phyloP scores from a whole-genome alignment of 1,140 invertebrate genomes.

The Drosophila ironensis region DNA sequence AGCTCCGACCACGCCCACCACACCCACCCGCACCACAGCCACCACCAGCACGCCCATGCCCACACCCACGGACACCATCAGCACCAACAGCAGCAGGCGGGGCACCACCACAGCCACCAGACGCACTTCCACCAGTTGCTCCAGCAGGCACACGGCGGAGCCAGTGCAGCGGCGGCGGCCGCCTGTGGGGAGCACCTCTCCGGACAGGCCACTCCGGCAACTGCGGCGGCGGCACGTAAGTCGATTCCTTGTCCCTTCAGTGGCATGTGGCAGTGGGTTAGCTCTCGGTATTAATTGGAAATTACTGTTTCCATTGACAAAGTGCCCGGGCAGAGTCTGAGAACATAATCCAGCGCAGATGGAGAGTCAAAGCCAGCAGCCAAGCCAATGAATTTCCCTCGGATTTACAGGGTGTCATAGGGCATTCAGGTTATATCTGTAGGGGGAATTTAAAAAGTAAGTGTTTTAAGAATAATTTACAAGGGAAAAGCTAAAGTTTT shows the following conservation, averaged over 20 bases:
- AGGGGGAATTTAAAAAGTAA: background rate
- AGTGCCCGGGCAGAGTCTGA: conserved; percentile 1
- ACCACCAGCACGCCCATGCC: conserved; percentile 49
- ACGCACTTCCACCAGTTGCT: conserved; percentile 67
- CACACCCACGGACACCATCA: conserved; percentile 28
- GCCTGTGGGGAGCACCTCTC: conserved; percentile 66
- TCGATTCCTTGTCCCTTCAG: conserved; percentile 11
- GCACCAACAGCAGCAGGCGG: conserved; percentile 27
- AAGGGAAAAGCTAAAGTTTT: no score
- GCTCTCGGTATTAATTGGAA: conserved; percentile 25
- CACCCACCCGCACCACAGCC: conserved; percentile 35
- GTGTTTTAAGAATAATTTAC: no score
- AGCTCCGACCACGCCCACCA: conserved; percentile 31
- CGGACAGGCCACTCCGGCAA: conserved; percentile 60
- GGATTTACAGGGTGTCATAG: background rate
- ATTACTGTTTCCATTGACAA: conserved; percentile 21
- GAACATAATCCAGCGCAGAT: conserved; percentile 20
- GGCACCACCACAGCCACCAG: conserved; percentile 58
- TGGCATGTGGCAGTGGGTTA: conserved; percentile 15
- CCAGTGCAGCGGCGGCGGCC: conserved; percentile 43
- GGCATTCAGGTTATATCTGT: no score
- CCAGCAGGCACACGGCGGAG: conserved; percentile 62
- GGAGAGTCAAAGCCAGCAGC: background rate
- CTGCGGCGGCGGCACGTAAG: conserved; percentile 70
- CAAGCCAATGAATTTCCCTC: background rate